phyloP scores from a whole-genome alignment of 2,888 invertebrate species.

The Allophyes oxyacanthae region DNA sequence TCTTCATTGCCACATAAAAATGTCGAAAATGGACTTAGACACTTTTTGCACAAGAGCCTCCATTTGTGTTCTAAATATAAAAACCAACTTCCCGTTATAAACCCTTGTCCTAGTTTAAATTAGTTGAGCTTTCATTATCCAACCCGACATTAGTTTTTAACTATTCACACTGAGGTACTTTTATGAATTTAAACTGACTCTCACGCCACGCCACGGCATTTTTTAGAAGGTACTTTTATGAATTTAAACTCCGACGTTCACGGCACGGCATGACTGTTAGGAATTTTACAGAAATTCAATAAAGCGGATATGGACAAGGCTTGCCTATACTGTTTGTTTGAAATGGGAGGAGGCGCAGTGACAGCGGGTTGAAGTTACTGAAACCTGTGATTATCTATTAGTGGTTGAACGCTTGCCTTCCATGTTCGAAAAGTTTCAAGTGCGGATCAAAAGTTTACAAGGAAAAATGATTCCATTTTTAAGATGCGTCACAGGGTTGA shows the following conservation, averaged over 20 bases:
- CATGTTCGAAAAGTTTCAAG: too few species aligned
- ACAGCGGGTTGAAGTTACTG: constrained; percentile 23
- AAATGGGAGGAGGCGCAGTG: constrained; percentile 46
- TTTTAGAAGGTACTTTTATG: constrained; percentile 42
- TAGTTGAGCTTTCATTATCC: constrained; percentile 29
- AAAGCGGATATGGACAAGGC: constrained; percentile 67
- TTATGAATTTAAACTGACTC: constrained; percentile 66
- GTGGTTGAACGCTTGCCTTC: too few species aligned
- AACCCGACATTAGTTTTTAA: constrained; percentile 22
- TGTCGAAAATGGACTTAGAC: too few species aligned
- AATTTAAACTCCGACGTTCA: constrained; percentile 66
- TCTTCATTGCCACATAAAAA: too few species aligned
- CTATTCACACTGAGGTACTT: constrained; percentile 27
- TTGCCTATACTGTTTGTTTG: constrained; percentile 63
- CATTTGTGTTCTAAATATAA: too few species aligned
- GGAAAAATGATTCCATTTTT: too few species aligned
- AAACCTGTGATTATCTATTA: neutral
- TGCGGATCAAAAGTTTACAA: too few species aligned
- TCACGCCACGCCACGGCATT: constrained; percentile 44
- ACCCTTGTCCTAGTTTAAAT: constrained; percentile 13
- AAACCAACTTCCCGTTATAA: neutral
- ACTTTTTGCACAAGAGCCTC: too few species aligned
- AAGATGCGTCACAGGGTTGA: too few species aligned
- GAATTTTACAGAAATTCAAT: constrained; percentile 84
- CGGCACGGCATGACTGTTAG: constrained; percentile 65